Base-by-base conservation (phyloP, 2,113 vertebrate genomes). In the Hippopotamus amphibius region DNA sequence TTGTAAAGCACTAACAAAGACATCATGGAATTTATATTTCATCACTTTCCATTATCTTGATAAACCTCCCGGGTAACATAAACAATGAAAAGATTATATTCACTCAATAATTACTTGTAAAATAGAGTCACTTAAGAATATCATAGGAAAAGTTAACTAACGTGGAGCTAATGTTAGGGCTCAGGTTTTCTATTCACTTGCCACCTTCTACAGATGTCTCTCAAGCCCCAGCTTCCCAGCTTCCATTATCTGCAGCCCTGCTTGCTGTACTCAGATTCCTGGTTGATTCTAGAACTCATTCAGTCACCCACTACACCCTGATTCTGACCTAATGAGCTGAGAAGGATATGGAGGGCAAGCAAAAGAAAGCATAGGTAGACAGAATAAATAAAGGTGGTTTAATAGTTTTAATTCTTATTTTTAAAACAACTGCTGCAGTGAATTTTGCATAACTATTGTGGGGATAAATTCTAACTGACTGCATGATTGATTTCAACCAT, bases 401-500 rank as follows among this genome's bases (percentile, higher is more conserved):
- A 77, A 66, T 88, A 76, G 72, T 91, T 91, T 72, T 13, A 90
- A 72, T 17, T 82, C 76, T 89, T n/a, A 85, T 86, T 92, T 93
- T 41, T 66, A 55, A 89, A 96, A 90, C 37, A 93, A 79, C 9
- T 87, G 1, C n/a, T 97, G 26, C 2, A 59, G n/a, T 74, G 28
- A 2, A 66, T 59, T 96, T 97, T 94, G 21, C 50, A 87, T 66
- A 92, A 95, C 74, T 61, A 13, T 55, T 77, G 46, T 66, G 30
- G 55, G 57, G n/a, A 92, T 88, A 55, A 95, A 84, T 94, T 86
- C 30, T 88, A 88, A 86, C 26, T 95, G 89, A 74, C 33, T 90
- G 50, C 46, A 85, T 77, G 43, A 16, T 63, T 92, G 46, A 97
- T 90, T 97, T 93, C 85, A 92, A 93, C 15, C 53, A 84, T 84